Base-by-base conservation (phyloP, 2,888 invertebrate species). In the Blastobasis lacticolella region DNA sequence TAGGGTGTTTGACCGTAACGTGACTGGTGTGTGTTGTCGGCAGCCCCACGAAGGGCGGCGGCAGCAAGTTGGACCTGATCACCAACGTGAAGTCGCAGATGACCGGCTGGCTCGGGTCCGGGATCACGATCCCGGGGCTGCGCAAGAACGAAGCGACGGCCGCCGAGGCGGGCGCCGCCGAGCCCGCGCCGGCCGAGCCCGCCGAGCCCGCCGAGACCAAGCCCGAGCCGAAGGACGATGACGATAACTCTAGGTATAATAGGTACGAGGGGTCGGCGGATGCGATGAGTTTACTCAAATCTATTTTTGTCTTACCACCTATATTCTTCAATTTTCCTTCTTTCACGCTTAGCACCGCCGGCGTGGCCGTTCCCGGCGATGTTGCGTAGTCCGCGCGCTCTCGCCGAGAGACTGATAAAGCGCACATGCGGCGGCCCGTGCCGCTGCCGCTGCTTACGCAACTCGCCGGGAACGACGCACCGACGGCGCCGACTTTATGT, bases 241-340 rank as follows among this genome's bases (percentile, higher is more conserved):
- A 96, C 81, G 95, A 95, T 89, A 94, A 95, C 89, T 94, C 94
- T 86, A 94, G 94, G 94, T 94, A 92, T 88, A 91, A 88, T 91
- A 91, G 91, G 91, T 91, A 91, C 89, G 91, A 73, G 87, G 91
- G 91, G 90, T 89, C 75, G 73, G 84, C 88, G 73, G 85, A 85
- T 73, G 63, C 69, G 88, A 88, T 89, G 89, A 88, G 87, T 82
- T 82, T 76, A 70, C 71, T 53, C 57, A 57, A 60, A 66, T 61
- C 56, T 23, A 45, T 8, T 45, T 50, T 49, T 50, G 41, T 48
- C 49, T 49, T 38, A 45, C 45, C 45, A 23, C 23, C 23, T 23
- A 23, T 23, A 23, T 23, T 23, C 23, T 23, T 23, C 23, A 23
- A 23, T 23, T 23, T 23, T 23, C 23, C 23, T 23, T 23, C 38